Evolutionary conservation across 2,797 vertebrate species (phyloP).

Genomic region (Okamejei kenojei): DNA sequence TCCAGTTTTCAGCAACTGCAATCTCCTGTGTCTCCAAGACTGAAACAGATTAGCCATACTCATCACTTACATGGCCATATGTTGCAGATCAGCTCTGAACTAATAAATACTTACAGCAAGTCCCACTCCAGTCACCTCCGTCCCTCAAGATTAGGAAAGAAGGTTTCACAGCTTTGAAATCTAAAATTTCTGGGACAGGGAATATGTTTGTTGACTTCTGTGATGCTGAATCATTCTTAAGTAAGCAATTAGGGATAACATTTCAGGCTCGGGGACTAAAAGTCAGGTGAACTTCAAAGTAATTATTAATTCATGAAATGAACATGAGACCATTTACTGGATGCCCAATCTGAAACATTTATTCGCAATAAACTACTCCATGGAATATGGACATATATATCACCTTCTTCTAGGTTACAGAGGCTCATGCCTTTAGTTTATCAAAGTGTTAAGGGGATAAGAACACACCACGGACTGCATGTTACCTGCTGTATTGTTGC

Average conservation of each 20-base stretch:
- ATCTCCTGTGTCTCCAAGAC: not conserved
- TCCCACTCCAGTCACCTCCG: not conserved
- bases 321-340: not conserved
- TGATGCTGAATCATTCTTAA: not conserved
- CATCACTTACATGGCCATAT: not conserved
- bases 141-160: not conserved
- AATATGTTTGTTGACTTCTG: not conserved
- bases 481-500: not conserved
- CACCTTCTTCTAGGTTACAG: not conserved
- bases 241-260: not conserved
- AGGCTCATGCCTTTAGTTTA: not conserved
- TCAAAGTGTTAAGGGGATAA: not conserved
- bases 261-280: not conserved
- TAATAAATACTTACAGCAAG: not conserved
- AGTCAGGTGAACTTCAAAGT: slow-evolving; percentile 14
- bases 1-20: too few species aligned
- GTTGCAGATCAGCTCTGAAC: not conserved
- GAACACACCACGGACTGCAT: not conserved
- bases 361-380: not conserved
- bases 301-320: not conserved
- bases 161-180: not conserved
- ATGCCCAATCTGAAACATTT: not conserved
- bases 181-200: not conserved
- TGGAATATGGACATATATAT: not conserved
- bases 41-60: not conserved